Conservation (phyloP, 2,888 invertebrate species). For the Ypsolopha scabrella region DNA sequence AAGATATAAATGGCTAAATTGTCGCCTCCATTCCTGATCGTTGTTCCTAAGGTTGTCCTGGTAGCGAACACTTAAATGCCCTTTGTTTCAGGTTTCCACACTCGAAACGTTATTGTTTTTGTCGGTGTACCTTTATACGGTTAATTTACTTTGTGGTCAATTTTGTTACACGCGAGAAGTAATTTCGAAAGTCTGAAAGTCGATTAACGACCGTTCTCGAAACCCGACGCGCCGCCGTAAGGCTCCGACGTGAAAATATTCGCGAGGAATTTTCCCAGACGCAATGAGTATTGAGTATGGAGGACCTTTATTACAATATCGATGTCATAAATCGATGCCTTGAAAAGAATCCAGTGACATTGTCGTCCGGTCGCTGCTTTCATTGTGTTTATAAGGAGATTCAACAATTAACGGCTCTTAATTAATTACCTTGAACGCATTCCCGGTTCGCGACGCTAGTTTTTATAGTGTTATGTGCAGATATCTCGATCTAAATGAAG, state of each 20-base stretch:
- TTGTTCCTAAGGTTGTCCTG: no score
- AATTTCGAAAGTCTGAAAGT: neutral
- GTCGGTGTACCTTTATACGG: no score
- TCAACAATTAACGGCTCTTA: constrained; percentile 46
- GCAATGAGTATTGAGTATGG: neutral
- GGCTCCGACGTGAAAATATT: neutral
- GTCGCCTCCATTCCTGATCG: no score
- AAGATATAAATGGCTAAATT: no score
- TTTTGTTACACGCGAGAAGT: neutral
- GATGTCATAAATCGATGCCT: constrained; percentile 16
- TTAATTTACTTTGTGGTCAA: neutral
- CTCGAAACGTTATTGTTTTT: no score
- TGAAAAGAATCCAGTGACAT: constrained; percentile 13
- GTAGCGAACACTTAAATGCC: no score
- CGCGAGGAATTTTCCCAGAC: neutral
- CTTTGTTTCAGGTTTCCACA: no score
- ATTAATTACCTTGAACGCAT: constrained; percentile 48
- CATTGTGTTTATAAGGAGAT: constrained; percentile 24
- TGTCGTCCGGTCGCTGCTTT: neutral
- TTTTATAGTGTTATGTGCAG: constrained; percentile 7
- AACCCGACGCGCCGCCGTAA: neutral
- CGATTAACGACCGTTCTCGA: neutral
- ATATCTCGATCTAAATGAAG: constrained; percentile 11
- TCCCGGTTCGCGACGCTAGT: constrained; percentile 15
- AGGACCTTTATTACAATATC: constrained; percentile 10